Percentiles rank a stretch among this genome's conserved stretches.
Conservation (phyloP, 2,888 invertebrate genomes). For the Coelinius sp. region DNA sequence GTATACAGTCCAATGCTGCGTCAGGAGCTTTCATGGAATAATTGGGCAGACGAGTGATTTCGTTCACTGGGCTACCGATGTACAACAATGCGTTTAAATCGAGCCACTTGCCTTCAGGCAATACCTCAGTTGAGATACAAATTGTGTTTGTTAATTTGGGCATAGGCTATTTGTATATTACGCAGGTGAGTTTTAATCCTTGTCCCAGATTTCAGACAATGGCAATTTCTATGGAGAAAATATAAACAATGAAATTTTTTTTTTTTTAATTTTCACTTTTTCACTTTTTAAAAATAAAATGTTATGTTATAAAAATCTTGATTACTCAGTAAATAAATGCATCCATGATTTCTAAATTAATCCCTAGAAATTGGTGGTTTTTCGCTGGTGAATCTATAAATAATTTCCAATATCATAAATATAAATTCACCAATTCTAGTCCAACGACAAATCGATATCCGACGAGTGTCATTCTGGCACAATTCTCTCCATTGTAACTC, state of each 20-base stretch:
- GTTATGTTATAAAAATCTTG: neutral
- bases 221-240: neutral
- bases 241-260: neutral
- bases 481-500: neutral
- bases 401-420: slow-evolving; percentile 17
- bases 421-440: slow-evolving; percentile 5
- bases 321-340: neutral
- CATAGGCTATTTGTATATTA: neutral
- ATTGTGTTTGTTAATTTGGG: slow-evolving; percentile 11
- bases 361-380: neutral
- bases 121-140: neutral
- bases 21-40: slow-evolving; percentile 27
- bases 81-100: slow-evolving; percentile 21
- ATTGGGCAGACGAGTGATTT: slow-evolving; percentile 23
- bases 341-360: neutral
- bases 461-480: neutral
- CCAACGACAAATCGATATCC: slow-evolving; percentile 12
- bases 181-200: neutral
- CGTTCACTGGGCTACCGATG: neutral
- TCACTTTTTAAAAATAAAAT: no score
- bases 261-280: neutral
- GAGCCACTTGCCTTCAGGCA: slow-evolving; percentile 13
- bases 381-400: neutral
- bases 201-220: slow-evolving; percentile 8
- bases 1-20: neutral